Percentiles rank a stretch among this genome's conserved stretches.
Conservation (phyloP, 2,888 invertebrate species). For the Leptopilina drosophilae region DNA sequence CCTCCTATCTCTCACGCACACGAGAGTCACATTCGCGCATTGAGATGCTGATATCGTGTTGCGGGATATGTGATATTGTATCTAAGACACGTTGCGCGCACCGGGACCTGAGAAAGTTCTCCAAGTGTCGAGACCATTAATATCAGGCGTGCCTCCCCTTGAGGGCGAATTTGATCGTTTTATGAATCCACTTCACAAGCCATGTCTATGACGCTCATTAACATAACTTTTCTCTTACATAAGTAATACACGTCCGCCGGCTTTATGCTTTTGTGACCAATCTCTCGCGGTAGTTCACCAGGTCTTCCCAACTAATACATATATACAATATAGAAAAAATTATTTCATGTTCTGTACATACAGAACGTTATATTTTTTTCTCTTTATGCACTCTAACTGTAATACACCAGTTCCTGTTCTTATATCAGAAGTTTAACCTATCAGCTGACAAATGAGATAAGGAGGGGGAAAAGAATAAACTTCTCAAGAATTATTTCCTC, state of each 20-base stretch:
- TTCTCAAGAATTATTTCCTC: neutral
- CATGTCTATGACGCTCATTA: slow-evolving; percentile 38
- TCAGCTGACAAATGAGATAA: neutral
- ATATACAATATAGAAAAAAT: neutral
- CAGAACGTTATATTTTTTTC: no score
- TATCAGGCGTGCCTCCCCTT: slow-evolving; percentile 27
- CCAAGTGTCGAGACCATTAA: slow-evolving; percentile 40
- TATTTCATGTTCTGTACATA: neutral
- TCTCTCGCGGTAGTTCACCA: slow-evolving; percentile 37
- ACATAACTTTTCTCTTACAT: slow-evolving; percentile 39
- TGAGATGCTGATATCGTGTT: slow-evolving; percentile 33
- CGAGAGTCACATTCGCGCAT: slow-evolving; percentile 53
- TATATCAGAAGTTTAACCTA: slow-evolving; percentile 8
- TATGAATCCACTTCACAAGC: slow-evolving; percentile 32
- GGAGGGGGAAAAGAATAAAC: neutral
- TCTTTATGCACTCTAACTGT: slow-evolving; percentile 25
- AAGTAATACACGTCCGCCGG: slow-evolving; percentile 37
- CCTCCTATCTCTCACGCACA: slow-evolving; percentile 46
- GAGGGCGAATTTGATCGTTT: slow-evolving; percentile 34
- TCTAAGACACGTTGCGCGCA: neutral
- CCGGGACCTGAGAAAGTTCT: slow-evolving; percentile 37
- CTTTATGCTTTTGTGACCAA: slow-evolving; percentile 22
- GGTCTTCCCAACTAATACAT: neutral
- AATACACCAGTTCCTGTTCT: slow-evolving; percentile 37
- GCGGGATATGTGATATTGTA: slow-evolving; percentile 37